phyloP scores from a whole-genome alignment of 2,888 invertebrate species.

The Nomada goodeniana region DNA sequence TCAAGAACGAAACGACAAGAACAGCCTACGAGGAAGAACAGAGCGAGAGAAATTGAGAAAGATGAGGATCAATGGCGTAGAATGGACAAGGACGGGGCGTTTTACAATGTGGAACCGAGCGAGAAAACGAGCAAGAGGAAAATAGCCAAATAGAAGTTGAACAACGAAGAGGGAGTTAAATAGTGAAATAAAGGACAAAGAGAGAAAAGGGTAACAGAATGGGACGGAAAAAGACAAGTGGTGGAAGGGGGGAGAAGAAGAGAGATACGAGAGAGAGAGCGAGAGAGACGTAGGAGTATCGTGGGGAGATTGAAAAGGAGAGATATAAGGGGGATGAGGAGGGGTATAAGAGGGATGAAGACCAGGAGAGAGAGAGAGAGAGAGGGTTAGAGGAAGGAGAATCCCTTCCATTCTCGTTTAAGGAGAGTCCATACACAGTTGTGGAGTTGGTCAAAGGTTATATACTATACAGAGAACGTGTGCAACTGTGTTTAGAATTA shows the following conservation, averaged over 20 bases:
- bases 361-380: constrained; percentile 1
- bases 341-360: background rate
- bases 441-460: constrained; percentile 76
- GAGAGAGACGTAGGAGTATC: background rate
- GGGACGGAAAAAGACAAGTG: background rate
- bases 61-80: constrained; percentile 45
- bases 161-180: constrained; percentile 43
- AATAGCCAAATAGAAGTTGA: constrained; percentile 39
- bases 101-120: background rate
- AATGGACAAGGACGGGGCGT: constrained; percentile 1
- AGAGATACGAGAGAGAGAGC: constrained; percentile 15
- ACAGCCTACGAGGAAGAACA: background rate
- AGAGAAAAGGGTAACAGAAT: constrained; percentile 9
- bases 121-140: constrained; percentile 36
- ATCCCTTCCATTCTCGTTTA: constrained; percentile 55
- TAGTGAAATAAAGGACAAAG: constrained; percentile 47
- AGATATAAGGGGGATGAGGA: constrained; percentile 7
- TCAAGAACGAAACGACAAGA: background rate
- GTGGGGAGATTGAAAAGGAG: constrained; percentile 34
- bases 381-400: constrained; percentile 38
- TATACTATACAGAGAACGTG: constrained; percentile 61
- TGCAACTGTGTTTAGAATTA: constrained; percentile 78
- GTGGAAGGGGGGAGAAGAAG: background rate
- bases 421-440: constrained; percentile 66
- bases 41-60: constrained; percentile 35